These are phyloP conservation scores for Neomorphus geoffroyi DNA, from an alignment of 2,797 vertebrate genomes.

Conservation along the genomic window DNA sequence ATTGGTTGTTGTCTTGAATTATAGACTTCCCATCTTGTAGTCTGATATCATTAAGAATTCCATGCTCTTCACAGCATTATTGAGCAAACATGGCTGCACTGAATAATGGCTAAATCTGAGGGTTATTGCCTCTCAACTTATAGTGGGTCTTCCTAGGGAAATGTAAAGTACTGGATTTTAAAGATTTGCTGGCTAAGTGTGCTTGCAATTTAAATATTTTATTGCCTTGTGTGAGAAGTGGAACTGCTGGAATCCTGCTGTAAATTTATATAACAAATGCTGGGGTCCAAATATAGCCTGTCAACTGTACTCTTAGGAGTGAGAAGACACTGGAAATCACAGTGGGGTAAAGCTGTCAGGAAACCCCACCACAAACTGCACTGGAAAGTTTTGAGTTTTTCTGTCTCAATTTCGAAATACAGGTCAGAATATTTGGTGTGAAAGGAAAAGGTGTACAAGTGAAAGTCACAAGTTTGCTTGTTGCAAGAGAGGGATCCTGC, in stretches of 20 bases:
- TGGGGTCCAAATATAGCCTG: not conserved
- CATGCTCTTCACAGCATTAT: not conserved
- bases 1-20: not conserved
- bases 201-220: not conserved
- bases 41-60: not conserved
- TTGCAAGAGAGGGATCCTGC: not conserved
- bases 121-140: not conserved
- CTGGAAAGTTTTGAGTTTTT: not conserved
- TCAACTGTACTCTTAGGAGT: not conserved
- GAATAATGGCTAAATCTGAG: not conserved
- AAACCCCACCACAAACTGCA: not conserved
- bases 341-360: not conserved
- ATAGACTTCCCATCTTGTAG: not conserved
- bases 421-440: not conserved
- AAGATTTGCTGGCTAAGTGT: not conserved
- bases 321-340: not conserved
- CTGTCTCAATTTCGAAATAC: not conserved
- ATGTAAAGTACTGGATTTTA: not conserved
- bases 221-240: accelerated
- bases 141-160: not conserved
- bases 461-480: not conserved
- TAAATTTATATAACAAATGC: not conserved
- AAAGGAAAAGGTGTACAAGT: not conserved
- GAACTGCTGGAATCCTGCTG: not conserved
- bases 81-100: not conserved